Evolutionary conservation across 2,888 invertebrate species (phyloP), one percentile per base, ranked within the genome.

Genomic region (Ochropacha duplaris): DNA sequence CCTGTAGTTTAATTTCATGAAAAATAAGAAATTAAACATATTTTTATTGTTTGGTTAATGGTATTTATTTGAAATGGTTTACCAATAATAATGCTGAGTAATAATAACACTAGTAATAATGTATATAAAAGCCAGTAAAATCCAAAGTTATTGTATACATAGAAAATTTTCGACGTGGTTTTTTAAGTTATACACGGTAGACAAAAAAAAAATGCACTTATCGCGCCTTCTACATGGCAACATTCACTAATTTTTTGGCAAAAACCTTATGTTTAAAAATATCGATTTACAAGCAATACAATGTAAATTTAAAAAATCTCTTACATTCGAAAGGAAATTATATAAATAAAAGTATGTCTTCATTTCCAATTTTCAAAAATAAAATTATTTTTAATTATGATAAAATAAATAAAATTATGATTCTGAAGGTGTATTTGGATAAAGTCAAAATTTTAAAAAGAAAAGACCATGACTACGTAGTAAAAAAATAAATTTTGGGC

Each of bases 131-230:
- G 87, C 85, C 83, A 76, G 79, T 82, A 81, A 81, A 80, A 78
- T 83, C 79, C 79, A 76, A 82, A 83, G 76, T 72, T 73, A 74
- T 79, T 82, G 76, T 80, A 82, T 78, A 83, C 74, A 76, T 65
- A 78, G 76, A 76, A 79, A 76, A 83, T 78, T 85, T 86, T 85
- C 70, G 78, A 78, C 75, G 67, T 68, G 68, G 64, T 74, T 64
- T 70, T 78, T 76, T 56, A 56, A 78, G n/a, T 28, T 51, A 79
- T 81, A 81, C 76, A 76, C 68, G 31, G 73, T 83, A 81, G 83
- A 85, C 81, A 84, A 86, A 52, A 84, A 88, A 88, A 88, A 90
- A 90, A 89, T 89, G 88, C 88, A 88, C 82, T 81, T 80, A 79
- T 73, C 75, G 78, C 81, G 84, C 84, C 88, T 79, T 83, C 80